phyloP scores from a whole-genome alignment of 1,140 invertebrate genomes.

The Lepidotrigona ventralis region DNA sequence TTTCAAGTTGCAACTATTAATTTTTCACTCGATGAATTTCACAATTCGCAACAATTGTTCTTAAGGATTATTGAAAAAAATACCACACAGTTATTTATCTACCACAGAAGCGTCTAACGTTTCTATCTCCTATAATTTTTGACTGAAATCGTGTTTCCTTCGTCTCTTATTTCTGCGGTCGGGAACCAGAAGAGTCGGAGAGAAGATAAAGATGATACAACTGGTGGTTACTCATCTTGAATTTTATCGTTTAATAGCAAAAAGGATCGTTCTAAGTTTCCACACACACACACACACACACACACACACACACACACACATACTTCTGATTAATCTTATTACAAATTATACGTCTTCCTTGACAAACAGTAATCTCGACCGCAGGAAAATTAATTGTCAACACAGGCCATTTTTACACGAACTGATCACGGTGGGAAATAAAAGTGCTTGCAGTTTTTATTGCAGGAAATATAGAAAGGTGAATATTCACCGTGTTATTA shows the following conservation, averaged over 20 bases:
- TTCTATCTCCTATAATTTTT: conserved; percentile 47
- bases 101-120: conserved; percentile 49
- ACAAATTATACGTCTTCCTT: neutral
- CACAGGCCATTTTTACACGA: neutral
- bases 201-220: conserved; percentile 21
- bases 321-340: neutral
- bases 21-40: too few species aligned
- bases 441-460: neutral
- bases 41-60: too few species aligned
- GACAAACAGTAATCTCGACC: neutral
- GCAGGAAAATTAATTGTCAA: neutral
- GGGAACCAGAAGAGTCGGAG: conserved; percentile 4
- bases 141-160: conserved; percentile 25
- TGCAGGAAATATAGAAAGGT: neutral
- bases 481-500: neutral
- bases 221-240: conserved; percentile 35
- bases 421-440: neutral
- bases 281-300: neutral
- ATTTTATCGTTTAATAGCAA: conserved; percentile 15
- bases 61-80: too few species aligned
- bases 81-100: neutral
- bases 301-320: neutral
- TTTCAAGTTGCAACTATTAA: too few species aligned
- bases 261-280: conserved; percentile 12
- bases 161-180: conserved; percentile 45